Conservation (phyloP, 2,113 vertebrate genomes). For the Nothobranchius furzeri region DNA sequence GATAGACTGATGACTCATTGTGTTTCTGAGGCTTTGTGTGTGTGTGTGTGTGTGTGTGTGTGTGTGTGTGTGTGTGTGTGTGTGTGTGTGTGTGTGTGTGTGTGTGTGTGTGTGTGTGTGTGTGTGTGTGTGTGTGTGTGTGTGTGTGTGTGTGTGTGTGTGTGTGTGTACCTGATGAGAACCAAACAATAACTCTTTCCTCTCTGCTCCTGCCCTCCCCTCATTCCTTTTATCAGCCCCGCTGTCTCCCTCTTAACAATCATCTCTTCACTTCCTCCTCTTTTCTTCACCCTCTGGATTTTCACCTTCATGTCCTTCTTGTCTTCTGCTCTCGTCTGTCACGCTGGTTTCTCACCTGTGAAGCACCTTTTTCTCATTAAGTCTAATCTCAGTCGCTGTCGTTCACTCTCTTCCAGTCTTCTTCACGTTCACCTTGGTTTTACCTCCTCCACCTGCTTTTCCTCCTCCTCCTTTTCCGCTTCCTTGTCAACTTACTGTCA, state of each 20-base stretch:
- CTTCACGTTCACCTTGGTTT: slow-evolving; percentile 3
- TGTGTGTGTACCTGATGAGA: slow-evolving; percentile 33
- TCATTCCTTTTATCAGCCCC: slow-evolving; percentile 18
- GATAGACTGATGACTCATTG: no score
- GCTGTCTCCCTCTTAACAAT: not conserved
- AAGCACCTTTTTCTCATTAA: slow-evolving; percentile 31
- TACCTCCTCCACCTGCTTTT: slow-evolving; percentile 6
- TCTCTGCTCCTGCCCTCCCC: slow-evolving; percentile 12
- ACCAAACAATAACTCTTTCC: slow-evolving; percentile 48
- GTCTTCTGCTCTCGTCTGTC: slow-evolving; percentile 7
- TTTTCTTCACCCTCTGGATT: not conserved
- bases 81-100: no score
- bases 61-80: no score
- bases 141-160: not conserved
- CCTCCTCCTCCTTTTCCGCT: not conserved
- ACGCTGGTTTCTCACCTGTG: slow-evolving; percentile 28
- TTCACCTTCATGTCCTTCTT: slow-evolving; percentile 1
- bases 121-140: no score
- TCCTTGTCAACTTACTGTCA: slow-evolving; percentile 9
- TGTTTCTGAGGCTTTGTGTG: no score
- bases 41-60: no score
- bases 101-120: no score
- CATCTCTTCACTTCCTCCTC: not conserved
- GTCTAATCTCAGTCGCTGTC: slow-evolving; percentile 31
- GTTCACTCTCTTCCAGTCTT: not conserved